Percentiles rank a stretch among this genome's conserved stretches.
Conservation (phyloP, 1,140 invertebrate species). For the Mesaphorura yosii region DNA sequence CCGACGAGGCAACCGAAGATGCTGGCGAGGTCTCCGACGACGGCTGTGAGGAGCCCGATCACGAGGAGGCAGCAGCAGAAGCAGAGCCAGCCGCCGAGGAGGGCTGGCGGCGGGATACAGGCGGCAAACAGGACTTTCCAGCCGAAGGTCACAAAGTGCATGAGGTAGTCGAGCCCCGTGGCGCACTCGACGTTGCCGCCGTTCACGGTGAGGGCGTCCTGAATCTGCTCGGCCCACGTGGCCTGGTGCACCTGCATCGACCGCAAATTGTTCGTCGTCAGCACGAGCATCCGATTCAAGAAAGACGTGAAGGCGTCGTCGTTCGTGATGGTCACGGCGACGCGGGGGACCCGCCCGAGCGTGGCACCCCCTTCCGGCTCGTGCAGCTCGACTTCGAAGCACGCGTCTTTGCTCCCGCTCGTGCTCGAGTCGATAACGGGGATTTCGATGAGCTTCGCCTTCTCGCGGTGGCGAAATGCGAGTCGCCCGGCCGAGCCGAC, state of each 20-base stretch:
- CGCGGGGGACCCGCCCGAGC: slow-evolving; percentile 45
- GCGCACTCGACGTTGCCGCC: slow-evolving; percentile 49
- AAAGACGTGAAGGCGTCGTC: slow-evolving; percentile 52
- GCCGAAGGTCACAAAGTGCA: slow-evolving; percentile 55
- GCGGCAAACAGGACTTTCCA: slow-evolving; percentile 39
- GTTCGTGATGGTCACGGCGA: slow-evolving; percentile 54
- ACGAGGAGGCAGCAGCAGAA: slow-evolving; percentile 44
- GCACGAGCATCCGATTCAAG: slow-evolving; percentile 42
- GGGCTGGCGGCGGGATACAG: slow-evolving; percentile 36
- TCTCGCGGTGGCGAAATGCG: slow-evolving; percentile 48
- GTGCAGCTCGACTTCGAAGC: slow-evolving; percentile 49
- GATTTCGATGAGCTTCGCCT: slow-evolving; percentile 42
- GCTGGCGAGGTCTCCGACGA: slow-evolving; percentile 54
- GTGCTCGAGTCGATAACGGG: slow-evolving; percentile 49
- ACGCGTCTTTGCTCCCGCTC: slow-evolving; percentile 52
- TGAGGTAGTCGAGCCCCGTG: slow-evolving; percentile 44
- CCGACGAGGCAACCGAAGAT: slow-evolving; percentile 51
- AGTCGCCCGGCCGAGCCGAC: slow-evolving; percentile 44
- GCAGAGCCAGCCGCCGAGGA: slow-evolving; percentile 50
- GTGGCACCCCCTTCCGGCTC: slow-evolving; percentile 44
- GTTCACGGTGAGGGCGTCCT: slow-evolving; percentile 50
- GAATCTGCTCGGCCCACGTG: slow-evolving; percentile 47
- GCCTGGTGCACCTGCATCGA: slow-evolving; percentile 42
- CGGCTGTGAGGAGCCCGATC: slow-evolving; percentile 49
- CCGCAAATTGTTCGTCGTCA: slow-evolving; percentile 44